Evolutionary conservation across 2,888 invertebrate species (phyloP).

Genomic region (Ophion ventricosus): DNA sequence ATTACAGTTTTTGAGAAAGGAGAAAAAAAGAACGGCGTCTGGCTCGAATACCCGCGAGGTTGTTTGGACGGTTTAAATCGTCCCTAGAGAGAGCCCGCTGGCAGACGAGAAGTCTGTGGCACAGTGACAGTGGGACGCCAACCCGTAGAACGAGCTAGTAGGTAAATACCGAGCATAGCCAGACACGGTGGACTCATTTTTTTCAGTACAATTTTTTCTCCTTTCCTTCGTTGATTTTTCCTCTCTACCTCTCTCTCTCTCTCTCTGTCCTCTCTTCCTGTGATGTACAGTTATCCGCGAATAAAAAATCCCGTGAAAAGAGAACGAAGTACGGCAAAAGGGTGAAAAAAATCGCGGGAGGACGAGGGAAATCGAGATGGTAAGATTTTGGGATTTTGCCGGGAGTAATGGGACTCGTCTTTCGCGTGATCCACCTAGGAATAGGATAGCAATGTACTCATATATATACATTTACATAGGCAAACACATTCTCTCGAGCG

Average conservation of each 20-base stretch:
- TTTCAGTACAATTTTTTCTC: slow-evolving; percentile 36
- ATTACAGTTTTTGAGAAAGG: slow-evolving; percentile 10
- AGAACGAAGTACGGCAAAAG: neutral
- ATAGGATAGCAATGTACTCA: slow-evolving; percentile 17
- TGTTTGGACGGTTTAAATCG: slow-evolving; percentile 55
- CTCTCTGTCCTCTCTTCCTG: slow-evolving; percentile 20
- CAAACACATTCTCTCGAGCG: neutral
- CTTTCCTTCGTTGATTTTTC: slow-evolving; percentile 15
- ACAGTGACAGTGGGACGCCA: slow-evolving; percentile 32
- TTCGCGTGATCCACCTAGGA: slow-evolving; percentile 55
- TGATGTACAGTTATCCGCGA: slow-evolving; percentile 22
- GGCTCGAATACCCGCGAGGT: slow-evolving; percentile 27
- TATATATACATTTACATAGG: neutral
- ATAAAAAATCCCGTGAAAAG: slow-evolving; percentile 27
- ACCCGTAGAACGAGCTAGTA: slow-evolving; percentile 48
- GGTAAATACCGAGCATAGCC: slow-evolving; percentile 64
- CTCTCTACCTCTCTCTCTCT: slow-evolving; percentile 16
- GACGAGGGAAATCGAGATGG: slow-evolving; percentile 65
- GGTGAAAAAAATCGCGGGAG: slow-evolving; percentile 12
- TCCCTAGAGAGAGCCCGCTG: slow-evolving; percentile 23
- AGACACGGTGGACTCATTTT: slow-evolving; percentile 61
- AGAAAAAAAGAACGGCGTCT: slow-evolving; percentile 32
- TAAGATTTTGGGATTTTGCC: slow-evolving; percentile 75
- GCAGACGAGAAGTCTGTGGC: slow-evolving; percentile 33
- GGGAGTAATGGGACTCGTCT: slow-evolving; percentile 74